A percentile compares a stretch with the other conserved stretches of the same genome.
Evolutionary conservation across 2,888 invertebrate genomes (phyloP).

Genomic region (Cheilosia scutellata): DNA sequence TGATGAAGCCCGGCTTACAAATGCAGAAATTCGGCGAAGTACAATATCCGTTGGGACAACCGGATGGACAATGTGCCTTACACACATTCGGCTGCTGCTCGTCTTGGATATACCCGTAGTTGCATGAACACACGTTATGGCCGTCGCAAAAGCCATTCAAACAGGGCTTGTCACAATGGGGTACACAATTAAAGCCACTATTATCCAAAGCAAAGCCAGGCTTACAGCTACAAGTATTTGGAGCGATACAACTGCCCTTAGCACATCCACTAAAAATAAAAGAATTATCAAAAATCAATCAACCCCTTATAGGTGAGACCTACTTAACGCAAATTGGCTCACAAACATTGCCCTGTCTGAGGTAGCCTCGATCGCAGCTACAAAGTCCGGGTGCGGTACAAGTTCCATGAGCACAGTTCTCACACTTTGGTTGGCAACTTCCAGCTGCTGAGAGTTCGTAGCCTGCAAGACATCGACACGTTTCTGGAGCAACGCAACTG

Average conservation of each 20-base stretch:
- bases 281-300: background rate
- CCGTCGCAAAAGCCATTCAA: constrained; percentile 89
- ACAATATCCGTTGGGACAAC: constrained; percentile 90
- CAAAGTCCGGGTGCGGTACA: constrained; percentile 87
- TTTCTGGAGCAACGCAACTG: constrained; percentile 80
- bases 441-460: constrained; percentile 79
- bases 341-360: constrained; percentile 83
- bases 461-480: constrained; percentile 79
- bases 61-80: constrained; percentile 87
- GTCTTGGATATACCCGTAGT: constrained; percentile 85
- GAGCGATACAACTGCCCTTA: constrained; percentile 83
- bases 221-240: constrained; percentile 82
- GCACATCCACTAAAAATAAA: constrained; percentile 79
- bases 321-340: constrained; percentile 82
- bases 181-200: constrained; percentile 84
- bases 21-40: constrained; percentile 90
- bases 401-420: constrained; percentile 84
- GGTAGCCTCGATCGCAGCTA: constrained; percentile 86
- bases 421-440: constrained; percentile 83
- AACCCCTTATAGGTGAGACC: constrained; percentile 38
- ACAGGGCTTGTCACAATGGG: constrained; percentile 87
- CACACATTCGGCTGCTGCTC: constrained; percentile 84
- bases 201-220: constrained; percentile 80
- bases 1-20: constrained; percentile 88
- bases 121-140: constrained; percentile 86